phyloP scores from a whole-genome alignment of 2,888 invertebrate genomes.

The Drosophila mulleri region DNA sequence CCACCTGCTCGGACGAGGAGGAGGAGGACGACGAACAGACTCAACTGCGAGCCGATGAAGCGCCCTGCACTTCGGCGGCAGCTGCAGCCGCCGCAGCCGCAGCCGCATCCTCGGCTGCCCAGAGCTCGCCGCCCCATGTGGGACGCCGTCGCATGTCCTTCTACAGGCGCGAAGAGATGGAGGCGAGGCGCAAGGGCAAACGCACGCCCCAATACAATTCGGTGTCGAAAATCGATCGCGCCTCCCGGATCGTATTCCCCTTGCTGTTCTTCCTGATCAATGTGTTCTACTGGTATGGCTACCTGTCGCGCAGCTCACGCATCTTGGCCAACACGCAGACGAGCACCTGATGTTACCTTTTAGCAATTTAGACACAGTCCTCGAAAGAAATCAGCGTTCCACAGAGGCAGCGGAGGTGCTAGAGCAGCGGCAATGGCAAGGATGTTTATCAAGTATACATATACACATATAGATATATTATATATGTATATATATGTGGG shows the following conservation, averaged over 20 bases:
- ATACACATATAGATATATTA: too few species aligned
- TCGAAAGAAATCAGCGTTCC: conserved; percentile 75
- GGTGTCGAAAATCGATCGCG: conserved; percentile 92
- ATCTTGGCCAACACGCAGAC: conserved; percentile 79
- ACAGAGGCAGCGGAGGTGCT: conserved; percentile 17
- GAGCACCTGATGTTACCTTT: conserved; percentile 85
- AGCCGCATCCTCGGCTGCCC: conserved; percentile 34
- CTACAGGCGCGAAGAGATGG: conserved; percentile 82
- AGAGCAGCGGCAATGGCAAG: conserved; percentile 24
- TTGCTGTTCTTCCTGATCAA: conserved; percentile 91
- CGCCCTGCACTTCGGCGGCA: conserved; percentile 64
- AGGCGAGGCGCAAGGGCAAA: conserved; percentile 83
- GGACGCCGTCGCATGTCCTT: conserved; percentile 82
- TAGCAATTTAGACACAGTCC: conserved; percentile 84
- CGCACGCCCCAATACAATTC: conserved; percentile 90
- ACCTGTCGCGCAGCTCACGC: conserved; percentile 87
- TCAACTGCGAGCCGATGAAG: conserved; percentile 78
- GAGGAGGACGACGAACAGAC: conserved; percentile 83
- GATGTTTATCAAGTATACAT: background rate
- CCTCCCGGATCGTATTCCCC: conserved; percentile 91
- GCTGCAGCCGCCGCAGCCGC: conserved; percentile 53
- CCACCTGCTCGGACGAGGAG: conserved; percentile 63
- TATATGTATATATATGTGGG: background rate
- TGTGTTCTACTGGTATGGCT: conserved; percentile 92
- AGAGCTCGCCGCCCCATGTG: conserved; percentile 33